Base-by-base conservation (phyloP, 2,797 vertebrate species). In the Bradypodion ventrale region DNA sequence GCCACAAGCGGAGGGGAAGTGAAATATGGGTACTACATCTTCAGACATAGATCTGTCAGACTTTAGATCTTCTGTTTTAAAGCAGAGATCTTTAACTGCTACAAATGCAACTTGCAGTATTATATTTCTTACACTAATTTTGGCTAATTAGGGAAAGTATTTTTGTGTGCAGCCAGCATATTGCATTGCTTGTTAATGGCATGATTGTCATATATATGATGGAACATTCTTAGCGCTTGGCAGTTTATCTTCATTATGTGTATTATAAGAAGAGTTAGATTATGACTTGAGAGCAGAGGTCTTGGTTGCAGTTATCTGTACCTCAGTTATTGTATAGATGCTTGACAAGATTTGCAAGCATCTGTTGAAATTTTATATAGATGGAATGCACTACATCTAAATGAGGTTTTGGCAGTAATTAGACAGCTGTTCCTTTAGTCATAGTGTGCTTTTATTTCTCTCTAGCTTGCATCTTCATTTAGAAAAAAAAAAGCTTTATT, bases 61-160 rank as follows among this genome's bases (percentile, higher is more conserved):
- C 75, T 93, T 87, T 74, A 92, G 90, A 89, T 91, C 88, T 83
- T 83, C 73, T 93, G 0, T 92, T 7, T 70, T 85, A 75, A 84
- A 86, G 76, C 35, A 80, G 85, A 93, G 89, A 93, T 90, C 92
- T 89, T 60, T 83, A 86, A 88, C 91, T 89, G 86, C 90, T 88
- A 89, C 90, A 86, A 83, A 92, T 87, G 87, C 89, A 82, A 80
- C 23, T 84, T 65, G 65, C 52, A 81, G 84, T 65, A 44, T 63
- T 78, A 35, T 49, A 42, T n/a, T 85, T 84, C 69, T 80, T 52
- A 44, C 40, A 37, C 72, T 59, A 80, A 69, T 21, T 56, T 66
- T 29, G 15, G 40, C 16, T 66, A 56, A 79, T 40, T 73, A 46
- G 56, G 70, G 42, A 8, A 56, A 25, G 13, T 84, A 78, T 32